A percentile compares a stretch with the other conserved stretches of the same genome.
These are phyloP conservation scores for Drosophila carrolli DNA, from an alignment of 1,140 invertebrate genomes.

Conservation along the genomic window DNA sequence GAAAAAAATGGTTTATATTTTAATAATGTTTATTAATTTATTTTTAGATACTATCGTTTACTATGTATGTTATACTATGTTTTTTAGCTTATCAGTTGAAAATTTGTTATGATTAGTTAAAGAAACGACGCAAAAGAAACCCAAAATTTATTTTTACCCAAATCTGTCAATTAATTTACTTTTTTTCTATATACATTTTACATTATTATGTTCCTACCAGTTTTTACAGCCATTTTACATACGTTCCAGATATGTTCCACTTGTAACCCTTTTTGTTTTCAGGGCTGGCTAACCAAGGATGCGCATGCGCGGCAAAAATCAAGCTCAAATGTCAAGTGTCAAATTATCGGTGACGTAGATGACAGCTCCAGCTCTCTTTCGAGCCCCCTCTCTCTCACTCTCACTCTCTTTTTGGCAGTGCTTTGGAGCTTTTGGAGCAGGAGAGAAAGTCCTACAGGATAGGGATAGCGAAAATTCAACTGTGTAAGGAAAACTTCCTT, in stretches of 20 bases:
- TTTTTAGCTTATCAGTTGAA: too few species aligned
- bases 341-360: constrained; percentile 32
- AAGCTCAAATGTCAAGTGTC: constrained; percentile 57
- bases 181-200: background rate
- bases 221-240: too few species aligned
- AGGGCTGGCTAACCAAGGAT: background rate
- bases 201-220: background rate
- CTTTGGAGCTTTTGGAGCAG: constrained; percentile 2
- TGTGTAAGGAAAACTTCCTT: constrained; percentile 14
- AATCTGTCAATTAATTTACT: too few species aligned
- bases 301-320: constrained; percentile 14
- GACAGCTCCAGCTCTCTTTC: constrained; percentile 1
- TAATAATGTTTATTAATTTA: too few species aligned
- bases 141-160: too few species aligned
- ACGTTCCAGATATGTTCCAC: too few species aligned
- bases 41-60: too few species aligned
- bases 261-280: background rate
- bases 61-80: too few species aligned
- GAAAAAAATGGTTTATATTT: too few species aligned
- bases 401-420: background rate
- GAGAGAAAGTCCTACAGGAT: constrained; percentile 4
- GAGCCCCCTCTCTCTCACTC: background rate
- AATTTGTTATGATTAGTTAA: too few species aligned
- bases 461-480: constrained; percentile 14
- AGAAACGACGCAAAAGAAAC: too few species aligned